Evolutionary conservation across 1,140 invertebrate species (phyloP).

Genomic region (Drosophila littoralis): DNA sequence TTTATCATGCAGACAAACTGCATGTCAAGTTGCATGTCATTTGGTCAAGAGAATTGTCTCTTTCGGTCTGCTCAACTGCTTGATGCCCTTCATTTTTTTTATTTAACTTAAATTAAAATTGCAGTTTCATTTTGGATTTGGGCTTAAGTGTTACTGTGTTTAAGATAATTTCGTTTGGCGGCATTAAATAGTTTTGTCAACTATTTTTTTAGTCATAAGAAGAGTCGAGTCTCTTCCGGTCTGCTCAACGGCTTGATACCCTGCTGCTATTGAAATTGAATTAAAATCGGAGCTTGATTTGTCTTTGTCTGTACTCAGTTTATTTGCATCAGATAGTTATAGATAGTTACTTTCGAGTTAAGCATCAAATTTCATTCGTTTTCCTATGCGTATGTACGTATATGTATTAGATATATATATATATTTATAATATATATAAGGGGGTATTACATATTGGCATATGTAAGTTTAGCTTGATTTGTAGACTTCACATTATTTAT

Average conservation of each 20-base stretch:
- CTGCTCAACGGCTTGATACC: too few species aligned
- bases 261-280: background rate
- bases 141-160: too few species aligned
- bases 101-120: too few species aligned
- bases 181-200: too few species aligned
- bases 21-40: too few species aligned
- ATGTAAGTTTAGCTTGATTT: background rate
- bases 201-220: background rate
- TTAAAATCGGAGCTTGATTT: background rate
- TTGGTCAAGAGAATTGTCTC: too few species aligned
- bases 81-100: too few species aligned
- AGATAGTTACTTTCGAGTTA: background rate
- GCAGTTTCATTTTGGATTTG: too few species aligned
- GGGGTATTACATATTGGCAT: background rate
- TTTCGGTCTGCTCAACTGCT: too few species aligned
- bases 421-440: background rate
- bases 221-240: background rate
- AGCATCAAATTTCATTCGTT: background rate
- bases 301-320: slow-evolving; percentile 13
- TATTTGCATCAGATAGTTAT: slow-evolving; percentile 15
- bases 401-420: background rate
- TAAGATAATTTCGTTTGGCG: too few species aligned
- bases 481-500: background rate
- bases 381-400: background rate
- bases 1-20: too few species aligned